These are phyloP conservation scores for Smutsia temminckii DNA, from an alignment of 2,797 vertebrate genomes.

Conservation along the genomic window DNA sequence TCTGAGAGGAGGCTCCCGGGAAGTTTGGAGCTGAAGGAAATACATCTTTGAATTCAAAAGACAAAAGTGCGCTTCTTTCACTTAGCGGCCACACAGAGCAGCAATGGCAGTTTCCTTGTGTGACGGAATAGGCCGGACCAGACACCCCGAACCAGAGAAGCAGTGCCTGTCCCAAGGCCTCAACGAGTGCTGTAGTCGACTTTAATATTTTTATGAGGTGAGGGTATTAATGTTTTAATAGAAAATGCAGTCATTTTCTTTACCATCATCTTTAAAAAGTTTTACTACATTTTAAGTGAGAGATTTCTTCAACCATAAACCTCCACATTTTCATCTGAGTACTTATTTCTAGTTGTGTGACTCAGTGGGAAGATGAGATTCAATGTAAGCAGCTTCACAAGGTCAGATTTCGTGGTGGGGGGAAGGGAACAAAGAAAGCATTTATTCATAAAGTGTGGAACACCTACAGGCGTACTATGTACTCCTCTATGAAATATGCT, in stretches of 20 bases:
- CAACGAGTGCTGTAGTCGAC: background rate
- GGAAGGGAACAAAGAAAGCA: background rate
- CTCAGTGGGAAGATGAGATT: background rate
- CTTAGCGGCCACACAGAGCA: background rate
- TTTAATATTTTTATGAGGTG: background rate
- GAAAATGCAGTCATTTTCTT: constrained; percentile 41
- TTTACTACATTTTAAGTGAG: background rate
- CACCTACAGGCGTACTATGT: too few relatives aligned
- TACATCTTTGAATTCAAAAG: constrained; percentile 20
- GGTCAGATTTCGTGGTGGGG: background rate
- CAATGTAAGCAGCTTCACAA: background rate
- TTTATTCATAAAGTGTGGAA: background rate
- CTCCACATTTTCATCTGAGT: background rate
- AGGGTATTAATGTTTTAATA: constrained; percentile 1
- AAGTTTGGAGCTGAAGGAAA: constrained; percentile 9
- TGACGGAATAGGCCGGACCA: background rate
- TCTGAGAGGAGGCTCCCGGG: background rate
- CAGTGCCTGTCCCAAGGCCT: background rate
- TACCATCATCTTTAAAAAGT: background rate
- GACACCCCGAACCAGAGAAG: background rate
- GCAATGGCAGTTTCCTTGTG: background rate
- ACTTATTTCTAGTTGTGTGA: constrained; percentile 6
- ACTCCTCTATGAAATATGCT: background rate
- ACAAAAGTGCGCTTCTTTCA: background rate
- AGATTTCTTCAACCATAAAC: constrained; percentile 7